Evolutionary conservation across 2,797 vertebrate genomes (phyloP).

Genomic region (Chrosomus eos): DNA sequence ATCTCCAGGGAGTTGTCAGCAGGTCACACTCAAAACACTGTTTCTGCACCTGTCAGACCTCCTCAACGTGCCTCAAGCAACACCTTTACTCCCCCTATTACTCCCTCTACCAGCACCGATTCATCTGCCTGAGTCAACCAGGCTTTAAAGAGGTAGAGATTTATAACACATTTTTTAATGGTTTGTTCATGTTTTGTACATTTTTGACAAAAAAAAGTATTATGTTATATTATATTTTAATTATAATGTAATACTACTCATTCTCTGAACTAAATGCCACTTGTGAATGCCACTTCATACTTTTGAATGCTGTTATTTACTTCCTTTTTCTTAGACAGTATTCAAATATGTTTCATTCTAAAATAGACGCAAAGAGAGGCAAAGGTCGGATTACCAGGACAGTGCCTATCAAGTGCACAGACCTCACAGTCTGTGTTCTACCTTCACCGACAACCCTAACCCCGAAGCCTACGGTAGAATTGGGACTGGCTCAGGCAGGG

Average conservation of each 20-base stretch:
- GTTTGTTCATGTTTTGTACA: background rate
- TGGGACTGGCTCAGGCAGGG: background rate
- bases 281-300: background rate
- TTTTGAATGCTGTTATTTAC: background rate
- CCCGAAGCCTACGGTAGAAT: background rate
- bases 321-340: conserved; percentile 2
- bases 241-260: background rate
- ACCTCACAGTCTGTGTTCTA: background rate
- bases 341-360: background rate
- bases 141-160: background rate
- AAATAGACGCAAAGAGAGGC: background rate
- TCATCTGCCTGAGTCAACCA: background rate
- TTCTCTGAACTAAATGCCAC: background rate
- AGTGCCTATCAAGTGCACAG: background rate
- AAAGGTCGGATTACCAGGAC: background rate
- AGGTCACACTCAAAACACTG: background rate
- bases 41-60: background rate
- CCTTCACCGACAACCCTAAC: background rate
- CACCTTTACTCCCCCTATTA: no score
- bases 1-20: background rate
- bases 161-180: background rate
- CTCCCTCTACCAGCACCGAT: background rate
- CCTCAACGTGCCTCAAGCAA: background rate
- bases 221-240: no score
- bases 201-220: background rate